These are phyloP conservation scores for Sebastes hubbsi DNA, from an alignment of 2,797 vertebrate genomes.

Conservation along the genomic window DNA sequence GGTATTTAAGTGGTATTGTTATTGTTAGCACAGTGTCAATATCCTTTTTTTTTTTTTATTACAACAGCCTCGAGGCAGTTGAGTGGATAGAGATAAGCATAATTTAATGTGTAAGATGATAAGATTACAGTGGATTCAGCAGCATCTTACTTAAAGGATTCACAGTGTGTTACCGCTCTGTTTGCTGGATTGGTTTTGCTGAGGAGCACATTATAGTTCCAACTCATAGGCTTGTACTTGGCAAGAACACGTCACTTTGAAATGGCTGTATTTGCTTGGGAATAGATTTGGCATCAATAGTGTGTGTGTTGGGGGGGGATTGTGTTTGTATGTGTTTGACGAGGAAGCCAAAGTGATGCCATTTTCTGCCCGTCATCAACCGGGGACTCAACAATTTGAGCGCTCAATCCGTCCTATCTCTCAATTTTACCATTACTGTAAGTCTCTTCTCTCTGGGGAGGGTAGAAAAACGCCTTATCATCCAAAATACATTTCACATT, in stretches of 20 bases:
- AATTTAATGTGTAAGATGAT: conserved; percentile 25
- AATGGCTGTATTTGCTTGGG: conserved; percentile 58
- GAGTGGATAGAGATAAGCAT: background rate
- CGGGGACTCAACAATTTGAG: conserved; percentile 61
- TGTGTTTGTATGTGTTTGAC: conserved; percentile 61
- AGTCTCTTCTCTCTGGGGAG: conserved; percentile 49
- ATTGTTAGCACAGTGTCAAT: conserved; percentile 13
- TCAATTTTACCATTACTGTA: conserved; percentile 68
- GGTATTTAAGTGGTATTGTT: conserved; percentile 16
- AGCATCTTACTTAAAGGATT: conserved; percentile 21
- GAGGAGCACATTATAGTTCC: conserved; percentile 21
- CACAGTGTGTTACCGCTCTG: background rate
- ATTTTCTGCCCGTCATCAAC: conserved; percentile 74
- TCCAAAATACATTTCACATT: conserved; percentile 71
- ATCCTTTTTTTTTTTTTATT: conserved; percentile 1
- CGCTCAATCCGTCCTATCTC: conserved; percentile 62
- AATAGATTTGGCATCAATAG: conserved; percentile 64
- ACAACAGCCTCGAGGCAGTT: background rate
- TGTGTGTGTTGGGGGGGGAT: conserved; percentile 19
- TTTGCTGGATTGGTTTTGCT: conserved; percentile 28
- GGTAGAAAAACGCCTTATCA: conserved; percentile 59
- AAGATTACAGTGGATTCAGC: conserved; percentile 19
- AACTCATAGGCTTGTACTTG: conserved; percentile 51
- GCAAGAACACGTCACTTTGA: conserved; percentile 60
- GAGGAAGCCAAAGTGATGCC: conserved; percentile 66